Evolutionary conservation across 2,113 vertebrate genomes (phyloP).

Genomic region (Lonchura striata): DNA sequence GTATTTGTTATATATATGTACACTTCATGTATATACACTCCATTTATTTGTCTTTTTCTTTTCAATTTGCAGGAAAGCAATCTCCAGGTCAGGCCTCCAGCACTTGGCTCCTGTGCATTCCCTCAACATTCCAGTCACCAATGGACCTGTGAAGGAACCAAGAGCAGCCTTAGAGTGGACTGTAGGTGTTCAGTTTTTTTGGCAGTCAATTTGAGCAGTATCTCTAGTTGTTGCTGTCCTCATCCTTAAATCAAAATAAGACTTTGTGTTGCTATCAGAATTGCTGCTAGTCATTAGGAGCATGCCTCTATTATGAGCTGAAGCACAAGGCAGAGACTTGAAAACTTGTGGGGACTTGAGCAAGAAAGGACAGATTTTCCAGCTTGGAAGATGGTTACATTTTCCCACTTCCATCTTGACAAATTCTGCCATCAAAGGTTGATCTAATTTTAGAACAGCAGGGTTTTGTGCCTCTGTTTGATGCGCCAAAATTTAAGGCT

Average conservation of each 20-base stretch:
- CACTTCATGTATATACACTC: not conserved
- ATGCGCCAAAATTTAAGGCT: not conserved
- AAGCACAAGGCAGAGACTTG: not conserved
- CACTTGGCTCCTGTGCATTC: constrained; percentile 88
- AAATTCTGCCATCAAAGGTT: not conserved
- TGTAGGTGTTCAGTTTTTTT: constrained; percentile 75
- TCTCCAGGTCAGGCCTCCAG: constrained; percentile 95
- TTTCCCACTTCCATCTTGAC: not conserved
- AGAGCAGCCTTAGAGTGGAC: constrained; percentile 92
- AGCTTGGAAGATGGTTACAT: not conserved
- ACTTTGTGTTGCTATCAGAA: not conserved
- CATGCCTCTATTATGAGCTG: not conserved
- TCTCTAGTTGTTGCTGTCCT: not conserved
- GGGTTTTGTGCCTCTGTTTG: not conserved
- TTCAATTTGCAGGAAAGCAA: constrained; percentile 90
- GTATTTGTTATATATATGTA: not conserved
- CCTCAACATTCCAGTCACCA: constrained; percentile 82
- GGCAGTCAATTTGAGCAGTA: not conserved
- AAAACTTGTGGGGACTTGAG: not conserved
- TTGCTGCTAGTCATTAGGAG: not conserved
- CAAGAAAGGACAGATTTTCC: not conserved
- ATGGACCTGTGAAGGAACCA: constrained; percentile 93
- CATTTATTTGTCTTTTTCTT: constrained; percentile 29
- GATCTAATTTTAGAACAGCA: not conserved
- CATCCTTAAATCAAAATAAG: not conserved